A percentile compares a stretch with the other conserved stretches of the same genome.
Evolutionary conservation across 2,888 invertebrate species (phyloP).

Genomic region (Drosophila anomalata): DNA sequence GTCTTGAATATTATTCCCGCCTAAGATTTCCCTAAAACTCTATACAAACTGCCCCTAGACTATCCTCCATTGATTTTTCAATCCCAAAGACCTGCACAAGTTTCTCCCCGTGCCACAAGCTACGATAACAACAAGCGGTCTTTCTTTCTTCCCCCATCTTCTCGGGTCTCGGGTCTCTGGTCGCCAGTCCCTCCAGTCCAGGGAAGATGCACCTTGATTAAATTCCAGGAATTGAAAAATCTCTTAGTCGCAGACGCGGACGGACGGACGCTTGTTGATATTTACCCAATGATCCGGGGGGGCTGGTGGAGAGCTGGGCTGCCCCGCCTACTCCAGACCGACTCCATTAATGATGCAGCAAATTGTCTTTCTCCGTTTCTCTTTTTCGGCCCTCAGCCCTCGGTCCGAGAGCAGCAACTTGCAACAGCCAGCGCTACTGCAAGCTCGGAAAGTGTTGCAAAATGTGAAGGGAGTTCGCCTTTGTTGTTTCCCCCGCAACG

Average conservation of each 20-base stretch:
- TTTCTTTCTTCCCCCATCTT: slow-evolving; percentile 6
- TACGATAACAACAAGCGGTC: slow-evolving; percentile 29
- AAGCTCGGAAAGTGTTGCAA: slow-evolving; percentile 31
- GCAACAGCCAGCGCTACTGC: slow-evolving; percentile 41
- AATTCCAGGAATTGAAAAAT: slow-evolving; percentile 65
- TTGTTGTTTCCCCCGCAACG: slow-evolving; percentile 14
- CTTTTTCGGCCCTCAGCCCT: slow-evolving; percentile 8
- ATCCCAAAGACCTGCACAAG: background rate
- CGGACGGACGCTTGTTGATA: slow-evolving; percentile 42
- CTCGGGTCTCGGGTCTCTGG: slow-evolving; percentile 23
- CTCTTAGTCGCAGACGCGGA: slow-evolving; percentile 35
- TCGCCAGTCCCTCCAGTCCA: slow-evolving; percentile 19
- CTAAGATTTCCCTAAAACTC: too few relatives aligned
- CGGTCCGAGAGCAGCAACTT: slow-evolving; percentile 26
- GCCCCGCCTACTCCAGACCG: slow-evolving; percentile 22
- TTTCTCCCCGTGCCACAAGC: background rate
- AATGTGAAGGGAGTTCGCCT: slow-evolving; percentile 32
- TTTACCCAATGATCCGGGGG: slow-evolving; percentile 37
- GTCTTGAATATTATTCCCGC: too few relatives aligned
- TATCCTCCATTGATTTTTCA: background rate
- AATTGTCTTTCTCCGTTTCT: slow-evolving; percentile 28
- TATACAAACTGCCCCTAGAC: too few relatives aligned
- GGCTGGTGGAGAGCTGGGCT: background rate
- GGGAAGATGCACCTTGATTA: slow-evolving; percentile 67
- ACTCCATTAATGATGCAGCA: slow-evolving; percentile 53